Evolutionary conservation across 2,888 invertebrate genomes (phyloP).

Genomic region (Brachylomia viminalis): DNA sequence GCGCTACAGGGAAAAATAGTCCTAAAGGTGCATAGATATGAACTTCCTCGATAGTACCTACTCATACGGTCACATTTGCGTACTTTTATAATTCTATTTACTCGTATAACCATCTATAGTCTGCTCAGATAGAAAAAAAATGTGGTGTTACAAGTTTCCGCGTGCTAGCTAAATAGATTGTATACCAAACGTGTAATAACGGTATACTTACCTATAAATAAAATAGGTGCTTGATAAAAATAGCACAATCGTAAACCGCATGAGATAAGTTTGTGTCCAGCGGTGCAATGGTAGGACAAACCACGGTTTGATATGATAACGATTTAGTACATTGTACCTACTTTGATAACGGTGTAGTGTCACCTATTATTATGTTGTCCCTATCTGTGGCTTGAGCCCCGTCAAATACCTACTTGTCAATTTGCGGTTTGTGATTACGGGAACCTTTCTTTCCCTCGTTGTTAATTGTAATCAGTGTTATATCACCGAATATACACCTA

Average conservation of each 20-base stretch:
- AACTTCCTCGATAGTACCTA: too few species aligned
- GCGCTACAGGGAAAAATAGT: too few species aligned
- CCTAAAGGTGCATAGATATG: too few species aligned
- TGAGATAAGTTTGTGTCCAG: constrained; percentile 61
- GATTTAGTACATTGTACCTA: constrained; percentile 56
- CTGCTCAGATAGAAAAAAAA: constrained; percentile 36
- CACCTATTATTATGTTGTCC: constrained; percentile 41
- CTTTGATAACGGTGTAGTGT: constrained; percentile 48
- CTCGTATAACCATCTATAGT: background rate
- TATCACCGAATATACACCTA: background rate
- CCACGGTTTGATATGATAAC: constrained; percentile 72
- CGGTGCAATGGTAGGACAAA: constrained; percentile 59
- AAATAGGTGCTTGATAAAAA: constrained; percentile 69
- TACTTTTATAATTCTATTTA: constrained; percentile 32
- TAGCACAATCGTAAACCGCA: constrained; percentile 74
- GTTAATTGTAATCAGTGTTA: background rate
- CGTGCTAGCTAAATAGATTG: constrained; percentile 41
- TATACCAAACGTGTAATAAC: constrained; percentile 51
- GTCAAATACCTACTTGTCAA: constrained; percentile 29
- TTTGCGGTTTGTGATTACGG: constrained; percentile 50
- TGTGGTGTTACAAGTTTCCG: constrained; percentile 60
- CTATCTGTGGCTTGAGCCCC: constrained; percentile 48
- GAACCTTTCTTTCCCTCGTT: background rate
- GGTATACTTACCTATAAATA: constrained; percentile 55
- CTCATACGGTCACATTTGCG: background rate